Evolutionary conservation across 2,888 invertebrate genomes (phyloP).

Genomic region (Cotesia congregata): DNA sequence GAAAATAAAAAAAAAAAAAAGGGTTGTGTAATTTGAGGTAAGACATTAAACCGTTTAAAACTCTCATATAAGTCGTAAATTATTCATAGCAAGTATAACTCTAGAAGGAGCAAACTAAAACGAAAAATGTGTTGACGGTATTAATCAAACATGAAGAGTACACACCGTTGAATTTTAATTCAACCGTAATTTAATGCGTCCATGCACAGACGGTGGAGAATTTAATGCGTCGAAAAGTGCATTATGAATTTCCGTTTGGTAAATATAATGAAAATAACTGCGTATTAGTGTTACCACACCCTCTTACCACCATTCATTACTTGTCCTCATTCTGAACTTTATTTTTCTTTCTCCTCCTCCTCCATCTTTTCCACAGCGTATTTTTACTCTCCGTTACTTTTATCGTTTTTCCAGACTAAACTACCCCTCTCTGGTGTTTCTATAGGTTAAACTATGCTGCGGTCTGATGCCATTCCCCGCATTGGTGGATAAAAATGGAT

Average conservation of each 20-base stretch:
- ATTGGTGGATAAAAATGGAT: slow-evolving; percentile 38
- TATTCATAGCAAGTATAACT: too few relatives aligned
- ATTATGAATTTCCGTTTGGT: not conserved
- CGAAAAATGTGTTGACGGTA: slow-evolving; percentile 11
- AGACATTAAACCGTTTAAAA: too few relatives aligned
- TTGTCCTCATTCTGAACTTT: slow-evolving; percentile 28
- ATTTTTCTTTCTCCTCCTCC: slow-evolving; percentile 19
- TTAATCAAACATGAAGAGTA: slow-evolving; percentile 1
- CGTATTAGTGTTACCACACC: slow-evolving; percentile 11
- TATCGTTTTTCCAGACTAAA: slow-evolving; percentile 44
- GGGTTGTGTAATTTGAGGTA: too few relatives aligned
- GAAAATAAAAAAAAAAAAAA: too few relatives aligned
- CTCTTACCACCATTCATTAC: slow-evolving; percentile 39
- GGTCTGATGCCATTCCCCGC: slow-evolving; percentile 28
- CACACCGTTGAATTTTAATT: not conserved
- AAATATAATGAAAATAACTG: slow-evolving; percentile 28
- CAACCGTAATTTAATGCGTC: not conserved
- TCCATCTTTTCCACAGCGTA: slow-evolving; percentile 15
- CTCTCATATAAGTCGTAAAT: too few relatives aligned
- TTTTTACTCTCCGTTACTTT: slow-evolving; percentile 47
- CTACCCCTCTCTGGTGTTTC: slow-evolving; percentile 16
- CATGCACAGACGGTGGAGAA: not conserved
- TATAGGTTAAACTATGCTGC: slow-evolving; percentile 18
- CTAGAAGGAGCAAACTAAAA: not conserved
- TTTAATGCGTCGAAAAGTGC: slow-evolving; percentile 3